Conservation (phyloP, 1,140 invertebrate species). For the Drosophila bocki region DNA sequence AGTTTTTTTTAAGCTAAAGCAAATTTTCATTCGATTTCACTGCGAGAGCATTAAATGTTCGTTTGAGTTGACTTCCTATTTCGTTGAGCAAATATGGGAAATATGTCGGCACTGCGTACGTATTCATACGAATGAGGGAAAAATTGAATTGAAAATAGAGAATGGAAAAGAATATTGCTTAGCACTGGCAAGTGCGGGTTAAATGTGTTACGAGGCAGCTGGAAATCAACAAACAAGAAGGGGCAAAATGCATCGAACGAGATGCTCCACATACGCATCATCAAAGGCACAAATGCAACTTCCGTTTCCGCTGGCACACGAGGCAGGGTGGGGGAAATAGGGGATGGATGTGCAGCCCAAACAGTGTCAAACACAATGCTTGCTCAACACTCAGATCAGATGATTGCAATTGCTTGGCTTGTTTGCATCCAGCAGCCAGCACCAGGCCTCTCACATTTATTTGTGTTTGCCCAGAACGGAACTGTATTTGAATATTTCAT, state of each 20-base stretch:
- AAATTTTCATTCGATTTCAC: constrained; percentile 9
- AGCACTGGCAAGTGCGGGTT: constrained; percentile 50
- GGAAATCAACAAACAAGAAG: constrained; percentile 48
- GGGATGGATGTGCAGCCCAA: constrained; percentile 20
- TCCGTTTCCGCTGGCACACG: constrained; percentile 72
- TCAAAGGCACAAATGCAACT: constrained; percentile 77
- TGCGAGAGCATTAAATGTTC: not conserved
- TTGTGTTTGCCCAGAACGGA: constrained; percentile 47
- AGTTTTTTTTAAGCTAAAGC: not conserved
- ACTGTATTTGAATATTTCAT: constrained; percentile 67
- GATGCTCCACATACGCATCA: constrained; percentile 56
- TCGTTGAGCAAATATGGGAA: constrained; percentile 51
- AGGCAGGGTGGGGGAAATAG: not conserved
- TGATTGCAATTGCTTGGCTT: constrained; percentile 81
- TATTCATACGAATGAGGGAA: constrained; percentile 40
- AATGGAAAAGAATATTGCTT: constrained; percentile 56
- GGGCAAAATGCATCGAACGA: constrained; percentile 36
- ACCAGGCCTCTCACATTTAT: constrained; percentile 26
- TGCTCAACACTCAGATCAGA: constrained; percentile 75
- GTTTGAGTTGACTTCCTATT: constrained; percentile 18
- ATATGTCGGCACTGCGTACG: constrained; percentile 49
- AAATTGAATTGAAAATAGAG: constrained; percentile 21
- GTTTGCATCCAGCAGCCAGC: constrained; percentile 52
- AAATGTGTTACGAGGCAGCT: constrained; percentile 48
- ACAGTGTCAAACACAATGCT: constrained; percentile 78